These are phyloP conservation scores for Rissa tridactyla DNA, from an alignment of 2,113 vertebrate species.

Conservation along the genomic window DNA sequence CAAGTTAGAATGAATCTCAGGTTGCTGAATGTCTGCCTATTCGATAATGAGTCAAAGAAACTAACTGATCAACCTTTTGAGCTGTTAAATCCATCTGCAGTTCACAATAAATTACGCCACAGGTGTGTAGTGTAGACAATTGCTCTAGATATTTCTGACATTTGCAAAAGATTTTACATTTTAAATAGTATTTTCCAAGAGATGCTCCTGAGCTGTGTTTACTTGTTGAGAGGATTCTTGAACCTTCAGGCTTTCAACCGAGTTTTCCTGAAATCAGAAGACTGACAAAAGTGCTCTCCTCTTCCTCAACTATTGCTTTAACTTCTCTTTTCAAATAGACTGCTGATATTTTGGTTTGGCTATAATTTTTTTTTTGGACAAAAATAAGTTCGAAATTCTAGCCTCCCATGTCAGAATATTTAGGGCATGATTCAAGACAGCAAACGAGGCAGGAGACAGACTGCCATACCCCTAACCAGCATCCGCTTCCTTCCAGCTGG, in stretches of 20 bases:
- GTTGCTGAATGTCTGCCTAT: background rate
- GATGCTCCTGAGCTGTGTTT: background rate
- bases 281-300: background rate
- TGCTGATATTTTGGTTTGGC: background rate
- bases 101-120: background rate
- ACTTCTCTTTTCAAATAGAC: background rate
- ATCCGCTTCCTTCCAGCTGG: background rate
- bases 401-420: rapidly evolving
- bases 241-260: background rate
- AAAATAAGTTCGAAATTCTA: background rate
- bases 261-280: background rate
- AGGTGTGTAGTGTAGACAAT: background rate
- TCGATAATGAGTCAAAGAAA: background rate
- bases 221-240: background rate
- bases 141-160: background rate
- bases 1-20: background rate
- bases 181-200: background rate
- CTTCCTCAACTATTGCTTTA: background rate
- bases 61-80: background rate
- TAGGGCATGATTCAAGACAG: background rate
- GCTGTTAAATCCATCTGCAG: background rate
- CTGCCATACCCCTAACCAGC: background rate
- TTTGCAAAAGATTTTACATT: background rate
- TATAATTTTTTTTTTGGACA: background rate
- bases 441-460: background rate